Evolutionary conservation across 2,797 vertebrate genomes (phyloP).

Genomic region (Thamnophis elegans): DNA sequence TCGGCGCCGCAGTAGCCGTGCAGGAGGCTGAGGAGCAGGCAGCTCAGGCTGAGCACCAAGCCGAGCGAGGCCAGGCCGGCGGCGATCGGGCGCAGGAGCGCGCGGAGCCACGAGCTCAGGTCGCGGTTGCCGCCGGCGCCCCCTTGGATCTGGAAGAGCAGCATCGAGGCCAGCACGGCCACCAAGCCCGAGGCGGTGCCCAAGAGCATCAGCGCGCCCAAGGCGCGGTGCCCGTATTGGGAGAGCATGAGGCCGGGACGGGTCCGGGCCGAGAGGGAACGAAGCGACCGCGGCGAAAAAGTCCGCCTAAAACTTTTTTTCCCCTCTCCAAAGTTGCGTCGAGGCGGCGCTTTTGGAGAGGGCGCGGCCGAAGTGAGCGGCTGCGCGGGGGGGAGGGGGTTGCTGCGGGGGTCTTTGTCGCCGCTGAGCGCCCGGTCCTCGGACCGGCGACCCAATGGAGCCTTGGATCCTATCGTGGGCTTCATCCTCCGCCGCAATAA

Average conservation of each 20-base stretch:
- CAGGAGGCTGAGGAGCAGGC: slow-evolving; percentile 83
- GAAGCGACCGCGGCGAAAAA: background rate
- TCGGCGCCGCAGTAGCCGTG: slow-evolving; percentile 84
- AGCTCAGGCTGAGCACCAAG: slow-evolving; percentile 82
- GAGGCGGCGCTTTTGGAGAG: background rate
- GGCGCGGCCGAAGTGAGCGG: background rate
- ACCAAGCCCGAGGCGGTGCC: slow-evolving; percentile 77
- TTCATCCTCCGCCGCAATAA: background rate
- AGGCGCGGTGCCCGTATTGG: slow-evolving; percentile 26
- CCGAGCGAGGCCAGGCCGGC: slow-evolving; percentile 82
- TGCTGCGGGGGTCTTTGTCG: background rate
- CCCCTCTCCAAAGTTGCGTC: too few species aligned
- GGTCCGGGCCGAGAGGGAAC: background rate
- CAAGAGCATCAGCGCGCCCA: slow-evolving; percentile 42
- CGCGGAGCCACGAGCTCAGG: slow-evolving; percentile 68
- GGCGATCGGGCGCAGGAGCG: slow-evolving; percentile 77
- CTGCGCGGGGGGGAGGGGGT: background rate
- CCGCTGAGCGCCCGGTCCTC: background rate
- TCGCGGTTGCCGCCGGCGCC: slow-evolving; percentile 51
- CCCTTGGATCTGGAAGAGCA: slow-evolving; percentile 86
- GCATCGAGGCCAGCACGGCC: slow-evolving; percentile 81
- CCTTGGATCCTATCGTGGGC: background rate
- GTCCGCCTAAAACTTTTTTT: background rate
- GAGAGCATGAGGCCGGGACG: slow-evolving; percentile 11
- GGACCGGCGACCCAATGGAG: too few species aligned